phyloP scores from a whole-genome alignment of 2,797 vertebrate genomes.

The Neopelma chrysocephalum region DNA sequence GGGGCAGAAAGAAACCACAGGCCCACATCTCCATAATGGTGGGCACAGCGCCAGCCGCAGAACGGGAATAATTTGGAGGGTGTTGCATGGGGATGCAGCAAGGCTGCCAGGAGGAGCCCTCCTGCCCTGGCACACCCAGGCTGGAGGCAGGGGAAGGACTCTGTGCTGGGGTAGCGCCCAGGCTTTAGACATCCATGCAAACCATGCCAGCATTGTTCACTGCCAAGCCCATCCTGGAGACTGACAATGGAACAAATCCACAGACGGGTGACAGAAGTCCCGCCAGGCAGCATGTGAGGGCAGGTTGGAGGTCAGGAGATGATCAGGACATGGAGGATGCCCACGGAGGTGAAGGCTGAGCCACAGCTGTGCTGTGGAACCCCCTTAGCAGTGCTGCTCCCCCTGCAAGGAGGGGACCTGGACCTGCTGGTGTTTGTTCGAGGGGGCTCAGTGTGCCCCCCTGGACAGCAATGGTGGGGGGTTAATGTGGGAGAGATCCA shows the following conservation, averaged over 20 bases:
- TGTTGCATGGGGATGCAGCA: rapidly evolving
- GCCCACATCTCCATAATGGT: background rate
- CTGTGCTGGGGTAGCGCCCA: rapidly evolving
- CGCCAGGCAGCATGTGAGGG: rapidly evolving
- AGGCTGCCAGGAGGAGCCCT: background rate
- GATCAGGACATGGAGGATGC: background rate
- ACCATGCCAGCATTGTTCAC: rapidly evolving
- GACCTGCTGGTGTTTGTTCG: background rate
- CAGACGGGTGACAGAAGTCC: background rate
- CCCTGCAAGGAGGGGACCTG: background rate
- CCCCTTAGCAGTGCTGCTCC: background rate
- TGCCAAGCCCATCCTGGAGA: rapidly evolving
- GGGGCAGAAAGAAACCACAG: background rate
- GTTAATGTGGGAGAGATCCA: background rate
- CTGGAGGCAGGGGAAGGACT: background rate
- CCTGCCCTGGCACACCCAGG: background rate
- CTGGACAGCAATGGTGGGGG: rapidly evolving
- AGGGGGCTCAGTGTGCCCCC: rapidly evolving
- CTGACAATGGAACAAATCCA: background rate
- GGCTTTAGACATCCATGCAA: rapidly evolving
- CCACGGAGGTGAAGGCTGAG: rapidly evolving
- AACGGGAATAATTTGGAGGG: rapidly evolving
- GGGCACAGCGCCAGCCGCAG: background rate
- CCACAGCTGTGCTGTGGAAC: background rate
- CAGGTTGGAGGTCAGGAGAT: background rate